These are phyloP conservation scores for Hydractinia echinata DNA, from an alignment of 30 jellyfish, hydroid and myxozoan species.

Conservation along the genomic window DNA sequence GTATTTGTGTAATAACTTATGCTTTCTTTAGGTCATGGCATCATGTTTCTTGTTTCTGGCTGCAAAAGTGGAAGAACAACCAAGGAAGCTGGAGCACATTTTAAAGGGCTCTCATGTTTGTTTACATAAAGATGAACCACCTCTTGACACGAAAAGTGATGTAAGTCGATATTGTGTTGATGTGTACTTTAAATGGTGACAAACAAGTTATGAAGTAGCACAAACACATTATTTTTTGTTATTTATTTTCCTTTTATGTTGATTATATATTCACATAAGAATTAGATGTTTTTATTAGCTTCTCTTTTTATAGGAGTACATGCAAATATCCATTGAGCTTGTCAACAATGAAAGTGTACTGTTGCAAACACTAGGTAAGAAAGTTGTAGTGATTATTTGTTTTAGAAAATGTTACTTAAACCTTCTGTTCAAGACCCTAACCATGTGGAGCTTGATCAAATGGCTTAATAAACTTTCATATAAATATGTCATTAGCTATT, in stretches of 20 bases:
- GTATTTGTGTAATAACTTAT: not conserved
- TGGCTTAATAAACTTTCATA: not conserved
- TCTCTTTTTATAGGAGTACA: conserved; percentile 58
- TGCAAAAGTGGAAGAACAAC: conserved; percentile 90
- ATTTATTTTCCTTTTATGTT: not conserved
- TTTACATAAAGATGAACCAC: conserved; percentile 70
- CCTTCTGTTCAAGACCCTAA: not conserved
- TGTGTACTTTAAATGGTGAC: not conserved
- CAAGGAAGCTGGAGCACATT: conserved; percentile 83
- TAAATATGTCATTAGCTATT: too few relatives aligned
- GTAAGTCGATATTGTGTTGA: conserved; percentile 31
- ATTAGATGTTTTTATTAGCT: not conserved
- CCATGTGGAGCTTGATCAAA: not conserved
- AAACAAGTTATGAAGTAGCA: not conserved
- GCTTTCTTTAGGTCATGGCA: conserved; percentile 70
- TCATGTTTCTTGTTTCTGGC: conserved; percentile 86
- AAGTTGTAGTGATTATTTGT: not conserved
- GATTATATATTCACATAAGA: not conserved
- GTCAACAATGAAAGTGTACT: conserved; percentile 82
- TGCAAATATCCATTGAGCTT: conserved; percentile 74
- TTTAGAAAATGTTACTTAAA: not conserved
- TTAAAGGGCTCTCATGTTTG: conserved; percentile 70
- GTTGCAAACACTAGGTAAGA: conserved; percentile 79
- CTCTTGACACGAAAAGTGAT: conserved; percentile 71
- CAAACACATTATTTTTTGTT: not conserved